These are phyloP conservation scores for Silvanus unidentatus DNA, from an alignment of 2,888 invertebrate species.

Conservation along the genomic window DNA sequence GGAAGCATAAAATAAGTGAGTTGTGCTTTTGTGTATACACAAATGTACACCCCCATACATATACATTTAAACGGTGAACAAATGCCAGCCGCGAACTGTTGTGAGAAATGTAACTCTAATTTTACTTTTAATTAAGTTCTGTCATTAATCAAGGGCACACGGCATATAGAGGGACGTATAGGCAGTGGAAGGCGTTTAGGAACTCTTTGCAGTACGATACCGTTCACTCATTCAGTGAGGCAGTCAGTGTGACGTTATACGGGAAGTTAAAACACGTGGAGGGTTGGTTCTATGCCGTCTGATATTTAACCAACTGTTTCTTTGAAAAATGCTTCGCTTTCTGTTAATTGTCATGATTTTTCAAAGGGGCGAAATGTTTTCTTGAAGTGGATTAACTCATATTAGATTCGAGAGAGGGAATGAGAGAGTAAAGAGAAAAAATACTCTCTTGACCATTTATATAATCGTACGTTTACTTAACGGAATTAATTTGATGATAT, in stretches of 20 bases:
- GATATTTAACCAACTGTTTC: slow-evolving; percentile 23
- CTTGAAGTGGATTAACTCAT: slow-evolving; percentile 1
- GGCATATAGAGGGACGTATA: slow-evolving; percentile 15
- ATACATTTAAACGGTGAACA: neutral
- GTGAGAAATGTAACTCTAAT: slow-evolving; percentile 46
- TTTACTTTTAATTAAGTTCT: slow-evolving; percentile 50
- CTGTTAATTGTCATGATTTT: slow-evolving; percentile 29
- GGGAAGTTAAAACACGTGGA: slow-evolving; percentile 7
- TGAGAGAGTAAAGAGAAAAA: neutral
- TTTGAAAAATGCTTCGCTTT: slow-evolving; percentile 25
- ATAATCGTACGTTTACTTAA: no score
- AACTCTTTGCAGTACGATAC: slow-evolving; percentile 10
- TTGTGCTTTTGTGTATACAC: neutral
- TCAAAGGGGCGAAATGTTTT: slow-evolving; percentile 13
- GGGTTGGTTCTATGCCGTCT: slow-evolving; percentile 14
- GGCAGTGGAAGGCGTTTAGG: slow-evolving; percentile 8
- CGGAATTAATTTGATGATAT: no score
- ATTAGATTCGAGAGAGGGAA: neutral
- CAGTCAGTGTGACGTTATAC: slow-evolving; percentile 7
- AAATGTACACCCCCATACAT: no score
- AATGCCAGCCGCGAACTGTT: slow-evolving; percentile 15
- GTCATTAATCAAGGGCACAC: slow-evolving; percentile 48
- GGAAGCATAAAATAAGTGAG: neutral
- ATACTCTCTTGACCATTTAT: no score
- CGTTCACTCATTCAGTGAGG: slow-evolving; percentile 15